Percentiles rank a stretch among this genome's conserved stretches.
These are phyloP conservation scores for Polietes domitor DNA, from an alignment of 2,888 invertebrate species.

Conservation along the genomic window DNA sequence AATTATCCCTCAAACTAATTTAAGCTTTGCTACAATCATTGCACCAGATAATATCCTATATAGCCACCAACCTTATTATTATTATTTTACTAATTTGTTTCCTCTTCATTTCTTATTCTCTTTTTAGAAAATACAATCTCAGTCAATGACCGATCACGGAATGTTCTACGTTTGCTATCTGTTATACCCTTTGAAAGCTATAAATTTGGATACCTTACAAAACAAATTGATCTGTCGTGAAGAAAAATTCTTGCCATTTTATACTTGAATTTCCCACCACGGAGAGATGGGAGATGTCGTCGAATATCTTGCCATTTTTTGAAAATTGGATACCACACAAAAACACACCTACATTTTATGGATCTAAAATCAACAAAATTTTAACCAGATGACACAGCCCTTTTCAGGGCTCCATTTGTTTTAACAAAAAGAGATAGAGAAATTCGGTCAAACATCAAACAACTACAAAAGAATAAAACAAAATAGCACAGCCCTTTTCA, in stretches of 20 bases:
- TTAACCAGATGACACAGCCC: slow-evolving; percentile 72
- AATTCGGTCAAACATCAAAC: slow-evolving; percentile 59
- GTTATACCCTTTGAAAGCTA: background rate
- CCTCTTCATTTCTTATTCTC: background rate
- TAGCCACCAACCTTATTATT: no score
- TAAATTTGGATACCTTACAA: slow-evolving; percentile 15
- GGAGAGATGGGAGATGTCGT: slow-evolving; percentile 35
- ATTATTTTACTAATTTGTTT: background rate
- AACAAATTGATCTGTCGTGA: slow-evolving; percentile 50
- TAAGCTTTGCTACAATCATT: background rate
- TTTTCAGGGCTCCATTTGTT: slow-evolving; percentile 79
- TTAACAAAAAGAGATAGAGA: slow-evolving; percentile 74
- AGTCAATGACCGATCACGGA: background rate
- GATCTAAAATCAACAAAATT: slow-evolving; percentile 39
- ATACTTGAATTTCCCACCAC: slow-evolving; percentile 39
- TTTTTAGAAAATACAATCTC: slow-evolving; percentile 38
- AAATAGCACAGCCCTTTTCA: slow-evolving; percentile 76
- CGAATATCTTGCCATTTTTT: slow-evolving; percentile 28
- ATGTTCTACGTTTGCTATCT: background rate
- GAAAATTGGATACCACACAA: slow-evolving; percentile 12
- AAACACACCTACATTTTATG: background rate
- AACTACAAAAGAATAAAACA: no score
- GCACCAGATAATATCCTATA: no score
- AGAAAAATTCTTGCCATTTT: slow-evolving; percentile 56
- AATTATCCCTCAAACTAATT: slow-evolving; percentile 26